Base-by-base conservation (phyloP, 2,113 vertebrate species). In the Misgurnus mizolepis region DNA sequence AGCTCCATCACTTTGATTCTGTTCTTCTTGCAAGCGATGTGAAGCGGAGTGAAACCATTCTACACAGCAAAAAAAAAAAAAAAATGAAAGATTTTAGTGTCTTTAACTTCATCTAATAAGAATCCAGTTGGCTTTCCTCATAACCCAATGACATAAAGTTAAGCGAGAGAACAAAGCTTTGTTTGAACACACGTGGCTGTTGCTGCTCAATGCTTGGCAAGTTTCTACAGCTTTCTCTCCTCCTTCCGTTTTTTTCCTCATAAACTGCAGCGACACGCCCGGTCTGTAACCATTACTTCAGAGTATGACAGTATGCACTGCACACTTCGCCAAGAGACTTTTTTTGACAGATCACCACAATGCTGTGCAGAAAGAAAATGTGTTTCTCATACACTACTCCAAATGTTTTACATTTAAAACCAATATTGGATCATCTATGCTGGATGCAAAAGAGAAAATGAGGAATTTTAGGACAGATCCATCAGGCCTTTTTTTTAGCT, bases 1-100 rank as follows among this genome's bases (percentile, higher is more conserved):
- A 99, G 94, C 90, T 99, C 98, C 98, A 99, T 99, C 69, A 99
- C 98, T 94, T 97, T 98, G 84, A 96, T 94, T 87, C 98, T 92
- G 87, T 99, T 99, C 86, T 99, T 99, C 93, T 99, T 99, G 86
- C 97, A 99, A 89, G 98, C 98, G 49, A 99, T 99, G 86, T 99
- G 98, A 88, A 99, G 95, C 4, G 97, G 97, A 7, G 96, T 99
- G 87, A 99, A 99, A 92, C 98, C 98, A 89, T 99, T 99, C 98
- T 99, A 84, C 41, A 84, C 77, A 84, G 22, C 53, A 4, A 62
- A 68, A 56, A 0, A 2, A 40, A 2, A 40, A 70, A 75, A 8
- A 74, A 18, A 53, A 53, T n/a, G 14, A 5, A 5, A 53, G 27
- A 39, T 49, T 40, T 10, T 8, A 39, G 3, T 41, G 50, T 0